Base-by-base conservation (phyloP, 2,888 invertebrate genomes). In the Leptarthrus brevirostris region DNA sequence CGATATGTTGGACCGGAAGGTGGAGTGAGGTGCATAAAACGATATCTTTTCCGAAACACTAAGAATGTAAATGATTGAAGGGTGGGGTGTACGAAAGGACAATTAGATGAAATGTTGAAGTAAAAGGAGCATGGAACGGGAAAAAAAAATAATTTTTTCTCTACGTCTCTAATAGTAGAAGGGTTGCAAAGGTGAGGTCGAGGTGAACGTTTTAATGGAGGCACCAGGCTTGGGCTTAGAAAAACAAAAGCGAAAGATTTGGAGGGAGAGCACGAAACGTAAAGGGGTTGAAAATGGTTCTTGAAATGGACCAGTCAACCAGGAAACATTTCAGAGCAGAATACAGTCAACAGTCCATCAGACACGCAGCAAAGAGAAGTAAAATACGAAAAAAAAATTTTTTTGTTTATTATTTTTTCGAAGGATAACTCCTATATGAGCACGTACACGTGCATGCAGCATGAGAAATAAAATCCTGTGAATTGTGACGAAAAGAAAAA, bases 261-360 rank as follows among this genome's bases (percentile, higher is more conserved):
- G 10, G n/a, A 40, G 40, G 40, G 3, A 40, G 12, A 40, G 12
- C 8, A 30, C 4, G 8, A 30, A 30, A 30, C 30, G n/a, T 12
- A 40, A 40, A 40, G n/a, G 49, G 49, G 49, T n/a, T 49, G 18
- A 34, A 36, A 18, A 6, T 18, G 14, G 3, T n/a, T n/a, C n/a
- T 12, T 40, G 8, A 64, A 64, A 44, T 64, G 64, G 44, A 64
- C 44, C 44, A 64, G 64, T 64, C 24, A 47, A 26, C 44, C 64
- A 44, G 44, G 61, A 64, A 64, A 64, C 18, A 47, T 64, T 44
- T 24, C 14, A 47, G 64, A 54, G 24, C n/a, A 8, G 34, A 18
- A 58, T 12, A 8, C 26, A 54, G 54, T 24, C 58, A 34, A 58
- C 36, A 58, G 36, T 58, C 44, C 64, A 64, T 64, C 64, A 64